Evolutionary conservation across 2,113 vertebrate genomes (phyloP).

Genomic region (Rhabdomys dilectus): DNA sequence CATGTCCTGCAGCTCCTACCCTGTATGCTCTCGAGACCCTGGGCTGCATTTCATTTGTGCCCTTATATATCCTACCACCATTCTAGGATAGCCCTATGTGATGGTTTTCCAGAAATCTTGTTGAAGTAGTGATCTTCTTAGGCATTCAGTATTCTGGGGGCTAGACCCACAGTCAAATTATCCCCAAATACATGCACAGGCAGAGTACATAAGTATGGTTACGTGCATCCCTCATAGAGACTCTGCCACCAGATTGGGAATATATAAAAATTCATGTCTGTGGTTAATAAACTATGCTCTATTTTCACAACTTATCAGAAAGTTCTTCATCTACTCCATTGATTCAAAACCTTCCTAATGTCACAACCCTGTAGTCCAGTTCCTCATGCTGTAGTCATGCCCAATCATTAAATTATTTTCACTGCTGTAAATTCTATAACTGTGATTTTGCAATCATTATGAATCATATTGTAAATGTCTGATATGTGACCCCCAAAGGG

Average conservation of each 20-base stretch:
- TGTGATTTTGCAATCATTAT: neutral
- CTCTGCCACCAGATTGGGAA: neutral
- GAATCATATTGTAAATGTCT: neutral
- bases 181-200: neutral
- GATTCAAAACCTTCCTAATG: neutral
- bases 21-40: neutral
- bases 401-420: neutral
- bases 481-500: neutral
- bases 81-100: neutral
- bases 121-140: neutral
- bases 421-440: neutral
- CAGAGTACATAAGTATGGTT: too few species aligned
- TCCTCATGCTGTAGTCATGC: neutral
- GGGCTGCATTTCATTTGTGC: neutral
- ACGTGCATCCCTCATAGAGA: too few species aligned
- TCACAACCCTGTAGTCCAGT: neutral
- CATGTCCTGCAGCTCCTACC: accelerated
- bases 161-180: too few species aligned
- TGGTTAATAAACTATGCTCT: neutral
- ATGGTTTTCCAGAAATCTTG: neutral
- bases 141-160: accelerated
- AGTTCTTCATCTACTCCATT: neutral
- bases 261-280: neutral
- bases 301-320: neutral
- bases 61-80: too few species aligned